Evolutionary conservation across 2,797 vertebrate genomes (phyloP).

Genomic region (Enteromius afrohamiltoni): DNA sequence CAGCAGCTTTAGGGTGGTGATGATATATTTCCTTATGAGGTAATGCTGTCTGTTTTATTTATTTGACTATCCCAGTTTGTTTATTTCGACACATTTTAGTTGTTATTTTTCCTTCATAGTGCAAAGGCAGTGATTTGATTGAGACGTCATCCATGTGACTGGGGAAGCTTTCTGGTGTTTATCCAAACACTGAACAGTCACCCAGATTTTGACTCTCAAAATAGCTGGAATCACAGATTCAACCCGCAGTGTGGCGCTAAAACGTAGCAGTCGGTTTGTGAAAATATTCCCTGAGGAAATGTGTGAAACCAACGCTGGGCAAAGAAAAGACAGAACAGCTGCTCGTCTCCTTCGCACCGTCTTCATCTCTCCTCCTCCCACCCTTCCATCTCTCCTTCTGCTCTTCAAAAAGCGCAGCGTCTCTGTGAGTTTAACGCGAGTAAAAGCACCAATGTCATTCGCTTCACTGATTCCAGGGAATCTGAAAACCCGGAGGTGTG

Average conservation of each 20-base stretch:
- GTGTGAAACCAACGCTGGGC: conserved; percentile 31
- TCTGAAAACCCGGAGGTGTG: conserved; percentile 41
- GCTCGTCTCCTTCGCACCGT: neutral
- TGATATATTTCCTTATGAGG: neutral
- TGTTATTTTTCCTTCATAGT: neutral
- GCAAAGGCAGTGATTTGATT: conserved; percentile 25
- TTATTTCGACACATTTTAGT: conserved; percentile 26
- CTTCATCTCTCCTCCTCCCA: conserved; percentile 72
- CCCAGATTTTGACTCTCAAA: conserved; percentile 28
- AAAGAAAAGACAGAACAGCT: conserved; percentile 39
- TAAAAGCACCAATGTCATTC: conserved; percentile 39
- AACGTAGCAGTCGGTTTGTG: conserved; percentile 66
- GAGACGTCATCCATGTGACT: conserved; percentile 23
- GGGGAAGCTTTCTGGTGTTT: conserved; percentile 6
- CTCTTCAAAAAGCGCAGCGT: conserved; percentile 28
- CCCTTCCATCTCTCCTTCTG: conserved; percentile 45
- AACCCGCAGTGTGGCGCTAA: conserved; percentile 64
- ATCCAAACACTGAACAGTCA: conserved; percentile 40
- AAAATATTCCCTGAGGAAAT: conserved; percentile 48
- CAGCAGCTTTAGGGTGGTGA: neutral
- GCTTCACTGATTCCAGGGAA: conserved; percentile 28
- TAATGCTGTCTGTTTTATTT: neutral
- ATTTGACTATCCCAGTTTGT: conserved; percentile 3
- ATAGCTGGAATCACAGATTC: conserved; percentile 59
- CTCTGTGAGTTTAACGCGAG: conserved; percentile 39